phyloP scores from a whole-genome alignment of 1,140 invertebrate genomes.

The Aphelinus certus region DNA sequence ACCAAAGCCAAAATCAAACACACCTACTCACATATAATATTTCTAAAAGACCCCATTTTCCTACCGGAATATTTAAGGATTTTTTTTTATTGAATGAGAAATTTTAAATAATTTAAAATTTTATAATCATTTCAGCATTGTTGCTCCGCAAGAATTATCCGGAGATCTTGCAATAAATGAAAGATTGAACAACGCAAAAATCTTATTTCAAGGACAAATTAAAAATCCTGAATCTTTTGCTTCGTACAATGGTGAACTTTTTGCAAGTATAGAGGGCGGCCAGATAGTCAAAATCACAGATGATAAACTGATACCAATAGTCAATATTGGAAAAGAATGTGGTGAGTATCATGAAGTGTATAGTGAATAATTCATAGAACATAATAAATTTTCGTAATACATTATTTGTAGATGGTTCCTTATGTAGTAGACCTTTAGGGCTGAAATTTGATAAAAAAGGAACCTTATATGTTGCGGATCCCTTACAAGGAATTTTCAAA shows the following conservation, averaged over 20 bases:
- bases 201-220: conserved; percentile 71
- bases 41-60: too few relatives aligned
- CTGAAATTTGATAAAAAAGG: conserved; percentile 78
- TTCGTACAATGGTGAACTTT: conserved; percentile 74
- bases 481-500: conserved; percentile 83
- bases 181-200: conserved; percentile 70
- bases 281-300: conserved; percentile 74
- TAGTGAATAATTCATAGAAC: background rate
- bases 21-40: too few relatives aligned
- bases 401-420: conserved; percentile 73
- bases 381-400: conserved; percentile 62
- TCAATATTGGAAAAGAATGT: conserved; percentile 80
- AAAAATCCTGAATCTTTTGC: conserved; percentile 78
- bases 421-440: conserved; percentile 85
- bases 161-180: conserved; percentile 71
- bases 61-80: too few relatives aligned
- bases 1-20: too few relatives aligned
- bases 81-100: too few relatives aligned
- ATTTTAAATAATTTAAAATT: too few relatives aligned
- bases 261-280: conserved; percentile 74
- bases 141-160: conserved; percentile 65
- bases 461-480: conserved; percentile 77
- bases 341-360: conserved; percentile 65
- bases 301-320: conserved; percentile 68
- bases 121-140: conserved; percentile 56